Base-by-base conservation (phyloP, 2,797 vertebrate genomes). In the Hafferia zeledoni region DNA sequence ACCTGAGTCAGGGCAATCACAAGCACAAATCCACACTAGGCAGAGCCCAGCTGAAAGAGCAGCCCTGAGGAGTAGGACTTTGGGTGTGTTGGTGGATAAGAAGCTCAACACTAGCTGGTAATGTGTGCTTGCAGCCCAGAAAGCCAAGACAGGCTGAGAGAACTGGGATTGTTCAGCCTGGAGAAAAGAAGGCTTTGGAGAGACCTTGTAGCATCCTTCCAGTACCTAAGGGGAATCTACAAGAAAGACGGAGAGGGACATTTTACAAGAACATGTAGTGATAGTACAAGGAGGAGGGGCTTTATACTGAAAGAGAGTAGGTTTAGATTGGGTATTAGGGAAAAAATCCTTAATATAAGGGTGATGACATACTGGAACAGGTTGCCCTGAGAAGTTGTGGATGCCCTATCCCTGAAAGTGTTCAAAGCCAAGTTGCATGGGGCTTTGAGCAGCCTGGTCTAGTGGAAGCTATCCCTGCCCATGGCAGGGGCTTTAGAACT, bases 101-200 rank as follows among this genome's bases (percentile, higher is more conserved):
- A 49, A 76, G 35, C 11, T n/a, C 23, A 18, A 17, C 23, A 37
- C 37, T 43, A 69, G 31, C 10, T 49, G 60, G 27, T 23, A 61
- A 16, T 10, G 12, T 68, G 35, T 2, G 1, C 35, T 37, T 56
- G 16, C 43, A 56, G 41, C 18, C 41, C 56, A 20, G 41, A 49
- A 61, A 69, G 17, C 43, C 16, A 43, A 41, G 30, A 35, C 35
- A 39, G 16, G 16, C 56, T 44, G 19, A 56, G 31, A 31, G 17
- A 37, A 7, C 11, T 63, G 43, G 9, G 11, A 10, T 9, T 70
- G 13, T 33, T 70, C 24, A n/a, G n/a, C 56, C 31, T 63, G n/a
- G 9, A 43, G 41, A 57, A 57, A 7, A 37, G 8, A 60, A 60
- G 18, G 14, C 5, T n/a, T 13, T 0, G 0, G 39, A 49, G 55